A percentile compares a stretch with the other conserved stretches of the same genome.
phyloP scores from a whole-genome alignment of 2,888 invertebrate genomes.

The Apotomis turbidana region DNA sequence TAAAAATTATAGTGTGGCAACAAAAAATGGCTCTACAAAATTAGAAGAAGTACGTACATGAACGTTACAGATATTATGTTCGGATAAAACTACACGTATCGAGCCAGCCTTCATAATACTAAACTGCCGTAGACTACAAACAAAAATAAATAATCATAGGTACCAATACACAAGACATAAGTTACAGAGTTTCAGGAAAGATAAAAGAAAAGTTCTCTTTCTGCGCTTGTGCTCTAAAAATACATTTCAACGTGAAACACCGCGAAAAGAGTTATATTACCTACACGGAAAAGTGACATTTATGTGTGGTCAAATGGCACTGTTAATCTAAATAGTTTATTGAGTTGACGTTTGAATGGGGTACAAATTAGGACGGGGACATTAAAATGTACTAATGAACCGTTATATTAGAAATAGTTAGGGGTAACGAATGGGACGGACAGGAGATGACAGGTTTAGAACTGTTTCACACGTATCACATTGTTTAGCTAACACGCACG shows the following conservation, averaged over 20 bases:
- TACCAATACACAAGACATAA: constrained; percentile 47
- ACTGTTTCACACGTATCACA: background rate
- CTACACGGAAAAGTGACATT: constrained; percentile 74
- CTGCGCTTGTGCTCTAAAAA: constrained; percentile 34
- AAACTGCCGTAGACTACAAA: constrained; percentile 34
- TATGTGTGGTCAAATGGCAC: constrained; percentile 66
- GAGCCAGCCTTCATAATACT: background rate
- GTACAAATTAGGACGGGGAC: constrained; percentile 64
- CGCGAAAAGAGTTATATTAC: constrained; percentile 68
- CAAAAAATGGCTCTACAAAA: too few species aligned
- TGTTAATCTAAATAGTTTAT: constrained; percentile 72
- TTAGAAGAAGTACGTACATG: too few species aligned
- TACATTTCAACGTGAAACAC: constrained; percentile 62
- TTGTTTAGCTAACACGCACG: too few species aligned
- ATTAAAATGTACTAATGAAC: constrained; percentile 59
- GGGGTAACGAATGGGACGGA: constrained; percentile 20
- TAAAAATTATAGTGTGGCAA: too few species aligned
- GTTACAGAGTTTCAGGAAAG: constrained; percentile 44
- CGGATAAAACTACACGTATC: background rate
- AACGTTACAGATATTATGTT: background rate
- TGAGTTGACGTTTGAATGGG: constrained; percentile 60
- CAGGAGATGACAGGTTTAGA: constrained; percentile 26
- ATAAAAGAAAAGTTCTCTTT: constrained; percentile 49
- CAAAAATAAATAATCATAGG: constrained; percentile 46
- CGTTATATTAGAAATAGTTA: constrained; percentile 50